Base-by-base conservation (phyloP, 2,888 invertebrate species). In the Megastigmus dorsalis region DNA sequence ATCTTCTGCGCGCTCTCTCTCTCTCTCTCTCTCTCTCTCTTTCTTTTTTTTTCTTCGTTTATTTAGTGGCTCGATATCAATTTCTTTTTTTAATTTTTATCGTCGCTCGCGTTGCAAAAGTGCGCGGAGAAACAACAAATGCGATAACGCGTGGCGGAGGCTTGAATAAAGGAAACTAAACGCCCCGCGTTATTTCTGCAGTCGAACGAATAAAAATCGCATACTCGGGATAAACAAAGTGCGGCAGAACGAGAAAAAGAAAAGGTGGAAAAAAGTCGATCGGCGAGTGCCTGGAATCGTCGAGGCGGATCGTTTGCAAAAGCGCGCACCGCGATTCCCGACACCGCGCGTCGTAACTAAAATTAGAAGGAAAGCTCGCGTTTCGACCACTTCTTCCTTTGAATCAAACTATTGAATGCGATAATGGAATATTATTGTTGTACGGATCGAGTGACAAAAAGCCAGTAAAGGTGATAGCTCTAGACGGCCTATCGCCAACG, bases 401-500 rank as follows among this genome's bases (percentile, higher is more conserved):
- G n/a, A n/a, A 55, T 54, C 59, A 38, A 62, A 76, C 74, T 74
- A 76, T 70, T 67, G 70, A 66, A 57, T 59, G 38, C 63, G 78
- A 78, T 77, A 75, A 74, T 68, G 74, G 38, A 72, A 60, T 75
- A 76, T 77, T 72, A 77, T 75, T 75, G 70, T 72, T 69, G 72
- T 70, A 67, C 74, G 76, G 75, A 69, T 79, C 81, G 72, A 74
- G 76, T 80, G 72, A 80, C 79, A 78, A 76, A 79, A 77, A 77
- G 74, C 50, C 74, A 69, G 55, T 73, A 62, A 74, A 78, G 63
- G 68, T 77, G 80, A 80, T 80, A 80, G 80, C 59, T 79, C 62
- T 77, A 55, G 68, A 72, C 77, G 67, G 76, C 78, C 84, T 84
- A 84, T 84, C 85, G 80, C 82, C 84, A 81, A 83, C 82, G 80